Base-by-base conservation (phyloP, 2,113 vertebrate genomes). In the Phoxinus phoxinus region DNA sequence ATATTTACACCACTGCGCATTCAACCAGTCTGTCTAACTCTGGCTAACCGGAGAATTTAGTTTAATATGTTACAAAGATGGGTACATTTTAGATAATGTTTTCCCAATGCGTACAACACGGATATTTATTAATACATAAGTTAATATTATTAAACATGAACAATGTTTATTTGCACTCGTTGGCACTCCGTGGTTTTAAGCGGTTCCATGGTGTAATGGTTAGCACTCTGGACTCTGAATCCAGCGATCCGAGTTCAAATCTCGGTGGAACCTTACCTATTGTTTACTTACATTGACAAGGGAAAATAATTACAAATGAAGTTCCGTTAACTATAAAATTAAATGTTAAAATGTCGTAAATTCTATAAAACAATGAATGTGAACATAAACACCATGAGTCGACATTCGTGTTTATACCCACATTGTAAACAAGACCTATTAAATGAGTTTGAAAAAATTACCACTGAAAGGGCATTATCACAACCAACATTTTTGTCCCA, bases 211-310 rank as follows among this genome's bases (percentile, higher is more conserved):
- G 79, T 84, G 25, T 84, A 96, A 97, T 96, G 96, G 96, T 96
- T 96, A 97, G 96, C 96, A 96, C 96, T 96, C 96, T 97, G 96
- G 96, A 97, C 96, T 97, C 96, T 97, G 96, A 97, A 96, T 97
- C 96, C 96, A 96, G 96, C 95, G 96, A 97, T 95, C 96, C 96
- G 96, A 97, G 96, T 97, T 97, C 95, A 97, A 97, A 97, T 97
- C 96, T 97, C 96, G 96, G 96, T 97, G 95, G 96, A 96, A 91
- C 91, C 90, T 92, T 2, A 0, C 0, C 1, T 71, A 71, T 71
- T 41, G 67, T 37, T 71, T 12, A 71, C 2, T 21, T 0, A 1
- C 21, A 4, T 41, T n/a, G 32, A 3, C 2, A 12, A 2, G 2
- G 11, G 8, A 5, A 41, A 41, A 71, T 23, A 71, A 37, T 71